Evolutionary conservation across 2,888 invertebrate species (phyloP).

Genomic region (Spodoptera exigua): DNA sequence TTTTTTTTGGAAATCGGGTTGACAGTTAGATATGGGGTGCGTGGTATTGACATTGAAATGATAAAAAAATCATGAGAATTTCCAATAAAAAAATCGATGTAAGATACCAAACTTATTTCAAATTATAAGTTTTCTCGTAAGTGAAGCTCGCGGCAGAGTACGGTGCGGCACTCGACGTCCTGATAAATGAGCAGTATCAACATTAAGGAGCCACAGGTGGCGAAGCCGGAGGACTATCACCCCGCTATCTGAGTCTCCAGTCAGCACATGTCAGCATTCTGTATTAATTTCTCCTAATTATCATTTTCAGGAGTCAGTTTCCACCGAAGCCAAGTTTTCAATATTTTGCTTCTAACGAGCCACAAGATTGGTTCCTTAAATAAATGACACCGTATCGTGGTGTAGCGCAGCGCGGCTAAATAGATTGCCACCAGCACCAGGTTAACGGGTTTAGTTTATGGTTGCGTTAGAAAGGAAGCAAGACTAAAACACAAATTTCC

Average conservation of each 20-base stretch:
- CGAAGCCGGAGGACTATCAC: constrained; percentile 14
- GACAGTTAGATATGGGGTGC: too few species aligned
- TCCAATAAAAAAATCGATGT: too few species aligned
- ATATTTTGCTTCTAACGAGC: not conserved
- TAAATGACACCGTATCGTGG: not conserved
- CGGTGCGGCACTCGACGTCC: constrained; percentile 13
- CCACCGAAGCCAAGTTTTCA: not conserved
- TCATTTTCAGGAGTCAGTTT: constrained; percentile 11
- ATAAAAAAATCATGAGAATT: too few species aligned
- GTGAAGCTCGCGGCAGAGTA: constrained; percentile 10
- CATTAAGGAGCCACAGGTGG: constrained; percentile 53
- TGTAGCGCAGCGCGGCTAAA: not conserved
- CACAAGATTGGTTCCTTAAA: not conserved
- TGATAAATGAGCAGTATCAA: constrained; percentile 54
- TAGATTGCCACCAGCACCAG: not conserved
- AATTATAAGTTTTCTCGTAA: too few species aligned
- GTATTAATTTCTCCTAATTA: constrained; percentile 25
- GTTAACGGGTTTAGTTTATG: constrained; percentile 7
- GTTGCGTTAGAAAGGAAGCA: constrained; percentile 7
- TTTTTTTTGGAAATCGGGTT: too few species aligned
- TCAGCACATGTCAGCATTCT: not conserved
- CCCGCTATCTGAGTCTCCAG: constrained; percentile 14
- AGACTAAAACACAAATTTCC: constrained; percentile 35
- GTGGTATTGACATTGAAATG: too few species aligned
- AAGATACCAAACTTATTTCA: constrained; percentile 6